phyloP scores from a whole-genome alignment of 2,797 vertebrate genomes.

The Gallirallus australis region DNA sequence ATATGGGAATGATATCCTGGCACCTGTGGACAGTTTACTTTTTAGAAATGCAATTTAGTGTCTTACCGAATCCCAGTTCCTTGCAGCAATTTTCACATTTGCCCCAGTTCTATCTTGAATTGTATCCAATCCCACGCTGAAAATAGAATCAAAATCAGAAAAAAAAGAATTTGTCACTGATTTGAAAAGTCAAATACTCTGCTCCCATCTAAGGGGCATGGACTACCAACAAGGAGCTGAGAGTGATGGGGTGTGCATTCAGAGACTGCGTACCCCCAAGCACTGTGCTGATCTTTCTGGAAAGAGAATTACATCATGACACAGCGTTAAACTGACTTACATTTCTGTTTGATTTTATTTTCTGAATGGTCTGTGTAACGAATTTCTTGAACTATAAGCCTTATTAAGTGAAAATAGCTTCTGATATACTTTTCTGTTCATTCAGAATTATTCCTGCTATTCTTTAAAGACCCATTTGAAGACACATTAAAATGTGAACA shows the following conservation, averaged over 20 bases:
- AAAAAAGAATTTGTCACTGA: background rate
- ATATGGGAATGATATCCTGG: background rate
- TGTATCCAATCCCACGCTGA: conserved; percentile 26
- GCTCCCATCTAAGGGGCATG: background rate
- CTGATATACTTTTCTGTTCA: background rate
- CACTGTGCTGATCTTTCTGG: background rate
- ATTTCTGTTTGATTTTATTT: background rate
- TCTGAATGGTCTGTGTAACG: background rate
- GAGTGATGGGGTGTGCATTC: background rate
- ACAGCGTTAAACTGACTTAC: background rate
- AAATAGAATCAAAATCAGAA: conserved; percentile 54
- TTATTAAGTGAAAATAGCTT: background rate
- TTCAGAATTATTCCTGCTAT: background rate
- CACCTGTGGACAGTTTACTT: background rate
- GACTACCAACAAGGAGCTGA: background rate
- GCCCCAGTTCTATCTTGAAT: conserved; percentile 44
- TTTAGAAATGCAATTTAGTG: conserved; percentile 5
- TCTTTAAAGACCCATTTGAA: background rate
- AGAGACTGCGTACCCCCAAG: background rate
- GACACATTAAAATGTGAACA: background rate
- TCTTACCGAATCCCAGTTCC: conserved; percentile 10
- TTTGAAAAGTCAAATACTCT: conserved; percentile 32
- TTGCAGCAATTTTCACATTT: conserved; percentile 45
- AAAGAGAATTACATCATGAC: background rate
- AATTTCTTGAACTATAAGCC: background rate